These are phyloP conservation scores for Antitype chi DNA, from an alignment of 2,888 invertebrate species.

Conservation along the genomic window DNA sequence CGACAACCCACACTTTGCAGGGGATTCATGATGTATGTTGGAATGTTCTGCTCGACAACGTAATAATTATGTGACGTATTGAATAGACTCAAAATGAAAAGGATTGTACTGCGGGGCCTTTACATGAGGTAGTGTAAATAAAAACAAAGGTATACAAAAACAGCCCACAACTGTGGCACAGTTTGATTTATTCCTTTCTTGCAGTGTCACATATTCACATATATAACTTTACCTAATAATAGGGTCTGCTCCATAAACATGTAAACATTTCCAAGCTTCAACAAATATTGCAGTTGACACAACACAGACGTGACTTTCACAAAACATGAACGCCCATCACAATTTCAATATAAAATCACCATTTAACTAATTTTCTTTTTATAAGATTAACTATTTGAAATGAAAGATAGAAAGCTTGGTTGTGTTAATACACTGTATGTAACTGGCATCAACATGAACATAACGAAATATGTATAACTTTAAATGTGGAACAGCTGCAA, in stretches of 20 bases:
- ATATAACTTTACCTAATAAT: constrained; percentile 76
- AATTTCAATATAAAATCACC: constrained; percentile 44
- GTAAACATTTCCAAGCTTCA: constrained; percentile 70
- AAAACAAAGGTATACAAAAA: constrained; percentile 76
- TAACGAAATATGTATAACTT: constrained; percentile 59
- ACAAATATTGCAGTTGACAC: constrained; percentile 66
- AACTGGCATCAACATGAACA: constrained; percentile 62
- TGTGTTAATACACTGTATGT: constrained; percentile 60
- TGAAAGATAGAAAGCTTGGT: constrained; percentile 56
- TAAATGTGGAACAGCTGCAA: constrained; percentile 38
- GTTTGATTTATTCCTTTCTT: constrained; percentile 87
- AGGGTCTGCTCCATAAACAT: constrained; percentile 77
- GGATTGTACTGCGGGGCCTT: no score
- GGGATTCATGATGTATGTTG: no score
- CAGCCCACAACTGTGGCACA: constrained; percentile 86
- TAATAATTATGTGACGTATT: no score
- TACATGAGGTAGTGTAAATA: constrained; percentile 13
- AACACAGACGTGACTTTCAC: constrained; percentile 55
- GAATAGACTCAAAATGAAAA: no score
- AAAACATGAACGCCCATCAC: constrained; percentile 50
- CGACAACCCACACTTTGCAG: no score
- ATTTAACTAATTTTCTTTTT: constrained; percentile 42
- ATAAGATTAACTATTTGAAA: constrained; percentile 37
- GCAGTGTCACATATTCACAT: constrained; percentile 80
- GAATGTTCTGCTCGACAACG: no score